Evolutionary conservation across 2,113 vertebrate genomes (phyloP), one percentile per base, ranked within the genome.

Genomic region (Gulo gulo): DNA sequence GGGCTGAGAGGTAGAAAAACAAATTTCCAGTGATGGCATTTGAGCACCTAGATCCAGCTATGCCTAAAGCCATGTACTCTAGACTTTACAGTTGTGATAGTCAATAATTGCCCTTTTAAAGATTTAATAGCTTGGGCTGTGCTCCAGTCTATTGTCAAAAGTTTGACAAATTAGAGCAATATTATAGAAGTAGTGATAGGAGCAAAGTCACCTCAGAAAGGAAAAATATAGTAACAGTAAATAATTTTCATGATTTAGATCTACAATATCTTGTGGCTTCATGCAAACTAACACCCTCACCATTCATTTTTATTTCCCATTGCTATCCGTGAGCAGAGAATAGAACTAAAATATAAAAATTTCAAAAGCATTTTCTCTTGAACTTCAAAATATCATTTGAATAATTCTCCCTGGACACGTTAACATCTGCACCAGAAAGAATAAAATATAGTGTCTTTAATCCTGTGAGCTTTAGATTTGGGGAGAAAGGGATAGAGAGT

Each of bases 311-410:
- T 94, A 91, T 91, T 84, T 96, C 63, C 21, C 13, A 69, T 95
- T 84, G 87, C 52, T 78, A 73, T 34, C 55, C 92, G 47, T 29
- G 16, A 84, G 21, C 63, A 92, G 45, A 96, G 36, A 86, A 57
- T 21, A 82, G 12, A 71, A 88, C 1, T 82, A 4, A 82, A 93
- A 90, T 86, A 8, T 82, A 88, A 55, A 59, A 34, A 76, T 31
- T 76, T 52, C 24, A 85, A 88, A 84, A 65, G 50, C 50, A 89
- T 81, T 96, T 94, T 95, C 63, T 47, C 65, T 87, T 90, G 45
- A 95, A 67, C 59, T 92, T 94, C 88, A 95, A 95, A 92, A 90
- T 79, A 9, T 73, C 50, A 45, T 29, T 67, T 95, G 69, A 29
- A 74, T 83, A 82, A 91, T 89, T 92, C 42, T 82, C 50, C 61